phyloP scores from a whole-genome alignment of 2,888 invertebrate species.

The Chrysolina oricalcia region DNA sequence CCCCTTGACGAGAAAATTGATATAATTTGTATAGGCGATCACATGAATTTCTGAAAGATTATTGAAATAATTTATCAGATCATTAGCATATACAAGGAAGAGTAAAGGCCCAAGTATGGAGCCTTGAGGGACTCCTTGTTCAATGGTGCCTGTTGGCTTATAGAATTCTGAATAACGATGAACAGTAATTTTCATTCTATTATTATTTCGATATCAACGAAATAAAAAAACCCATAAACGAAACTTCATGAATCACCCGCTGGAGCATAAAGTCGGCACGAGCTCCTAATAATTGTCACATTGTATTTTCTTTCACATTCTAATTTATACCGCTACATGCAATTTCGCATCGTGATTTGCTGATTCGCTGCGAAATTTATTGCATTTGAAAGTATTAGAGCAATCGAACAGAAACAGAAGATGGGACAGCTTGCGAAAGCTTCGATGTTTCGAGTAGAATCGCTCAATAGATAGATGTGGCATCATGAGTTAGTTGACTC shows the following conservation, averaged over 20 bases:
- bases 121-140: too few species aligned
- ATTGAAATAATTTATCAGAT: too few species aligned
- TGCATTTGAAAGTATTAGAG: not conserved
- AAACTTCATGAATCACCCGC: not conserved
- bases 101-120: too few species aligned
- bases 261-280: constrained; percentile 3
- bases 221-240: not conserved
- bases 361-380: constrained; percentile 9
- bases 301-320: constrained; percentile 13
- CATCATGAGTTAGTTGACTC: too few species aligned
- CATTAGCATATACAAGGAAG: too few species aligned
- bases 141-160: too few species aligned
- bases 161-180: too few species aligned
- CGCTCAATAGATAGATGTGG: too few species aligned
- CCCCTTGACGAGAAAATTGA: too few species aligned
- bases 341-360: not conserved
- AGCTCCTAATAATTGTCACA: constrained; percentile 3
- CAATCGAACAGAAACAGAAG: not conserved
- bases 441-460: too few species aligned
- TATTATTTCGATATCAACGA: not conserved
- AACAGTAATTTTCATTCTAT: not conserved
- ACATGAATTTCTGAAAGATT: too few species aligned
- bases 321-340: constrained; percentile 23
- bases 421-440: not conserved
- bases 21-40: too few species aligned